Base-by-base conservation (phyloP, 2,113 vertebrate genomes). In the Nibea coibor region DNA sequence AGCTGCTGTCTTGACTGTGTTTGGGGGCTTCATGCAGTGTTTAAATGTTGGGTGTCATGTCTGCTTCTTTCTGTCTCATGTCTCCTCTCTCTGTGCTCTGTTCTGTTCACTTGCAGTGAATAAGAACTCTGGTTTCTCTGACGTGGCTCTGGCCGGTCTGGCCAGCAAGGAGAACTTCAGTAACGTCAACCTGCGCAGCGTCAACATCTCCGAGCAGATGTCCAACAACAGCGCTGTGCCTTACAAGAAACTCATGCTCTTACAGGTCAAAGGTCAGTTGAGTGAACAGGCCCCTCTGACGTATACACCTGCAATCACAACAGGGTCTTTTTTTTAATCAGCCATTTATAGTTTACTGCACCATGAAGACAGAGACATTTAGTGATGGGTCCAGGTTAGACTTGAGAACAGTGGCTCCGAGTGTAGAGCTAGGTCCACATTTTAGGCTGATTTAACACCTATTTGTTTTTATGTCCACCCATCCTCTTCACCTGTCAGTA, bases 151-250 rank as follows among this genome's bases (percentile, higher is more conserved):
- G 80, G 97, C 97, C 0, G 97, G 97, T 3, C 91, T 99, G 64
- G 97, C 97, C 66, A 98, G 97, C 79, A 97, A 96, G 75, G 97
- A 99, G 77, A 97, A 97, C 88, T 98, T 98, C 89, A 98, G 97
- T 94, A 97, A 64, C 0, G 92, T 98, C 75, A 98, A 91, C 84
- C 94, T 98, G 75, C 92, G 97, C 68, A 98, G 96, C 1, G 95
- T 97, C 83, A 96, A 95, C 83, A 93, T 97, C 84, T 96, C 96
- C 0, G 97, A 99, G 73, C 97, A 98, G 86, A 96, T 96, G 87
- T 97, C 97, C 54, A 99, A 97, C 95, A 98, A 97, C 93, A 98
- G 97, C 1, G 97, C 97, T 0, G 95, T 97, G 92, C 97, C 97
- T 5, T 97, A 96, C 91, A 98, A 97, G 92, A 97, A 96, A 82